Percentiles rank a stretch among this genome's conserved stretches.
These are phyloP conservation scores for Torymus aiolomorphi DNA, from an alignment of 2,888 invertebrate species.

Conservation along the genomic window DNA sequence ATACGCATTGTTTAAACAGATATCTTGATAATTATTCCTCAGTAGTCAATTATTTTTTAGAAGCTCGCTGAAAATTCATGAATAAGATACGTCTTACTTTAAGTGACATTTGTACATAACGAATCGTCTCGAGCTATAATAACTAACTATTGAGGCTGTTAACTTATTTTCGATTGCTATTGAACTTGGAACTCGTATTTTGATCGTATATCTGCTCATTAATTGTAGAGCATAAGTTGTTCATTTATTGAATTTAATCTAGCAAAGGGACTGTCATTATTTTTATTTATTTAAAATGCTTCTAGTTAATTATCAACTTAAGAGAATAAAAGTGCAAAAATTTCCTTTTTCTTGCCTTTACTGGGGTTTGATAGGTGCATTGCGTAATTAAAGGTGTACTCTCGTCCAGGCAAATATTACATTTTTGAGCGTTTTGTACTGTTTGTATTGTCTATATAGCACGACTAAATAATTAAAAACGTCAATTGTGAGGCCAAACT, in stretches of 20 bases:
- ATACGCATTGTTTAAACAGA: too few species aligned
- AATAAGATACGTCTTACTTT: not conserved
- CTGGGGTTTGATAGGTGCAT: slow-evolving; percentile 32
- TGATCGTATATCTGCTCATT: slow-evolving; percentile 34
- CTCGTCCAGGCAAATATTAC: slow-evolving; percentile 14
- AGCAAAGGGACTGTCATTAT: slow-evolving; percentile 42
- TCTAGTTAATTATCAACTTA: slow-evolving; percentile 28
- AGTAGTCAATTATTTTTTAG: slow-evolving; percentile 47
- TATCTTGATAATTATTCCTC: slow-evolving; percentile 49
- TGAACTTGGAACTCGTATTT: slow-evolving; percentile 53
- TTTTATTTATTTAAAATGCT: slow-evolving; percentile 33
- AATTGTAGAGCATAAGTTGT: slow-evolving; percentile 13
- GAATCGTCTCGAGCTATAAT: slow-evolving; percentile 34
- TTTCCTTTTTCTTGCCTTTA: slow-evolving; percentile 40
- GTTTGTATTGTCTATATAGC: slow-evolving; percentile 21
- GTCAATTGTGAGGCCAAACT: slow-evolving; percentile 48
- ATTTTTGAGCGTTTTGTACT: slow-evolving; percentile 22
- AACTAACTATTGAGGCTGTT: slow-evolving; percentile 48
- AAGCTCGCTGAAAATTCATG: not conserved
- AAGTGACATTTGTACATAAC: slow-evolving; percentile 19
- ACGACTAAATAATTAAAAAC: not conserved
- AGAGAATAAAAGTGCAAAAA: slow-evolving; percentile 40
- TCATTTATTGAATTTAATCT: slow-evolving; percentile 23
- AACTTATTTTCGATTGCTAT: slow-evolving; percentile 41
- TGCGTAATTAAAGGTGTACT: slow-evolving; percentile 38